Conservation (phyloP, 37 sponge, comb jelly and placozoan species). For the Aphrocallistes beatrix region DNA sequence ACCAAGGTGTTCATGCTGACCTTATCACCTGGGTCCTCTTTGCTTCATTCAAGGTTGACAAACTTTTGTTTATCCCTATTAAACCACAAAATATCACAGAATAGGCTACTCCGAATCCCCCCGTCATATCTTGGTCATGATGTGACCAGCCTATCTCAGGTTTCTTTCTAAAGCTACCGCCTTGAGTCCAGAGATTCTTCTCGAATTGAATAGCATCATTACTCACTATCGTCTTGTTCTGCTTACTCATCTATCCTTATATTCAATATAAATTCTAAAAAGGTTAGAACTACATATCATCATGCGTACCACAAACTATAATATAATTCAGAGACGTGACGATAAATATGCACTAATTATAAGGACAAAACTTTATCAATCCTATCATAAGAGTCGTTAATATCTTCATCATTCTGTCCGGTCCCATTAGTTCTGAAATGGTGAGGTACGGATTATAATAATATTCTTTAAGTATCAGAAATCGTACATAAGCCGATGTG, state of each 20-base stretch:
- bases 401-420: no score
- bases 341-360: no score
- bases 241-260: neutral
- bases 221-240: neutral
- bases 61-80: neutral
- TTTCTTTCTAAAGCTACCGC: neutral
- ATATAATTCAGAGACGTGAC: no score
- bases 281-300: no score
- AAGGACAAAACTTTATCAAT: no score
- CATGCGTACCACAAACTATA: no score
- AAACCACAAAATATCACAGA: neutral
- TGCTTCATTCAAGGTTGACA: neutral
- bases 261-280: no score
- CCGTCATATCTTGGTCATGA: neutral
- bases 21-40: neutral
- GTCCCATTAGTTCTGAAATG: no score
- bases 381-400: no score
- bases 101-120: constrained; percentile 3
- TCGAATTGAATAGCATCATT: neutral
- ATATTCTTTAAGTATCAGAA: no score
- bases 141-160: neutral
- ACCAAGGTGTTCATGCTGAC: neutral
- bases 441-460: no score
- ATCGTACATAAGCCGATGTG: no score
- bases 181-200: neutral